phyloP scores from a whole-genome alignment of 2,797 vertebrate species.

The Sciaenops ocellatus region DNA sequence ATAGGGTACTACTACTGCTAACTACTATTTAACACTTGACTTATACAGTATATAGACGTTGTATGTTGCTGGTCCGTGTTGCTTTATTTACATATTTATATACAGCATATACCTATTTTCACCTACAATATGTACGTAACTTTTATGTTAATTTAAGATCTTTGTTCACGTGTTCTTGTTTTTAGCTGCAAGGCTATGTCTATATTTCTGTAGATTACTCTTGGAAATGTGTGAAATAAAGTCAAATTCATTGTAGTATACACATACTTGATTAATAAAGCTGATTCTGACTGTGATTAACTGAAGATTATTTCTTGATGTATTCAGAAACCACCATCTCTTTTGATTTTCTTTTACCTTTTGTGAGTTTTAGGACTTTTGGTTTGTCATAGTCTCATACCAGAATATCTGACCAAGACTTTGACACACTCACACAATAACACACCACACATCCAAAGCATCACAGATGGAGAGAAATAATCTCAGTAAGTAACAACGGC shows the following conservation, averaged over 20 bases:
- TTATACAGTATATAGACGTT: no score
- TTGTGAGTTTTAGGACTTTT: not conserved
- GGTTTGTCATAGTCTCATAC: not conserved
- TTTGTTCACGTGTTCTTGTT: not conserved
- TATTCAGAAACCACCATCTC: not conserved
- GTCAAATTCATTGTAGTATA: not conserved
- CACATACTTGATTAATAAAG: not conserved
- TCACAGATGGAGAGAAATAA: not conserved
- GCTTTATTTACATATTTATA: no score
- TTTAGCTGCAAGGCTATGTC: not conserved
- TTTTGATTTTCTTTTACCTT: not conserved
- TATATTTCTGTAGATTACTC: not conserved
- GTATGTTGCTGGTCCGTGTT: no score
- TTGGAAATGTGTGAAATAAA: not conserved
- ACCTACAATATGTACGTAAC: no score
- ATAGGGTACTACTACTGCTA: no score
- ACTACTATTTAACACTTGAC: no score
- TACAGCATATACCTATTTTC: no score
- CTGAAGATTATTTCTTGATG: not conserved
- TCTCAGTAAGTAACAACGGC: conserved; percentile 1
- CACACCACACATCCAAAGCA: conserved; percentile 18
- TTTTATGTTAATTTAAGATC: not conserved
- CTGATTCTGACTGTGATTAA: not conserved
- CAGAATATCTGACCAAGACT: not conserved
- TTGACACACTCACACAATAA: conserved; percentile 1